Base-by-base conservation (phyloP, 2,888 invertebrate species). In the Lissonota sp. region DNA sequence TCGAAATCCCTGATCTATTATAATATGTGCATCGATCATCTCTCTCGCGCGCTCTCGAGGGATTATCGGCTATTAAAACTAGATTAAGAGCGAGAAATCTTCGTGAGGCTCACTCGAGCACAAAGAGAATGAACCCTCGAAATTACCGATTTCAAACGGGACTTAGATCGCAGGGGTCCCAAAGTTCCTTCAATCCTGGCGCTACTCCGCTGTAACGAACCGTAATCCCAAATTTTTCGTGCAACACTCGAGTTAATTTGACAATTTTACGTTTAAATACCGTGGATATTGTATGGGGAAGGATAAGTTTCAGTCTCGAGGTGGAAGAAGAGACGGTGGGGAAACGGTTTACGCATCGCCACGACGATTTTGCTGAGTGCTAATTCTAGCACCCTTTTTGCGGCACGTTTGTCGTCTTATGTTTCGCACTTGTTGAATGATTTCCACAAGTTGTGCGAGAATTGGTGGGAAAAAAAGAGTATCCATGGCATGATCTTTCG, bases 201-300 rank as follows among this genome's bases (percentile, higher is more conserved):
- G 80, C 80, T 80, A 70, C 49, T 14, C 16, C 10, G 51, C 74
- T 3, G 26, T 88, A 89, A 88, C 87, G 85, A 89, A 86, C 74
- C 80, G 83, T 89, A 89, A 89, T 84, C 88, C 85, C 85, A 84
- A 88, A 88, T 88, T 88, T 87, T 26, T 87, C 86, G 85, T 88
- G 85, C 88, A 82, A 57, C 82, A 75, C 62, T 69, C 78, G 75
- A 82, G 64, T 84, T 81, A 78, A 79, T 77, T 81, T 74, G 66
- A 66, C 37, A 53, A 70, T 74, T 58, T 58, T 37, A 60, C 14
- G 10, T 14, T 63, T n/a, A 64, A 55, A 55, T 60, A 49, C 46
- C 46, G 55, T 64, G n/a, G 26, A 12, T 8, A 6, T 37, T 26
- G 26, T 26, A 3, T 3, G 26, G 26, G 26, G 26, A 37, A 14